Conservation (phyloP, 2,113 vertebrate genomes). For the Indicator maculatus region DNA sequence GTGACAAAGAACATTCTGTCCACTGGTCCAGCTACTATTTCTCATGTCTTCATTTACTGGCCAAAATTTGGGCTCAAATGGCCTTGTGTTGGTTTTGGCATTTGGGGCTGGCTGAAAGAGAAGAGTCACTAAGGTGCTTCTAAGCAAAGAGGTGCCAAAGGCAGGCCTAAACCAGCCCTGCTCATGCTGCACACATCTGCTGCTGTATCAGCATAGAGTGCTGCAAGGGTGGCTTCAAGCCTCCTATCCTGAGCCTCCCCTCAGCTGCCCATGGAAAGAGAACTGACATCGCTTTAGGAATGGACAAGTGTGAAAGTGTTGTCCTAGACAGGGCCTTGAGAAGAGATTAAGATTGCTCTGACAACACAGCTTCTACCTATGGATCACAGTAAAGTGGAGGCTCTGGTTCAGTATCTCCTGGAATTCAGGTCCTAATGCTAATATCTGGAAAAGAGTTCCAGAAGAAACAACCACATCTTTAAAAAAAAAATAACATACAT, state of each 20-base stretch:
- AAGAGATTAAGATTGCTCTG: background rate
- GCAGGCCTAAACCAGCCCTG: background rate
- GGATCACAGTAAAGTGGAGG: background rate
- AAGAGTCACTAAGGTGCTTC: background rate
- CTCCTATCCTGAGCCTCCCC: background rate
- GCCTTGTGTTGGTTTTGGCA: background rate
- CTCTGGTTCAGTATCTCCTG: background rate
- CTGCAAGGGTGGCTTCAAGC: background rate
- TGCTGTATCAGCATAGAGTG: background rate
- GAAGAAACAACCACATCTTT: background rate
- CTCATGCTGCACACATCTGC: background rate
- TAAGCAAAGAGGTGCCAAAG: background rate
- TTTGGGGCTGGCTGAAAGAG: background rate
- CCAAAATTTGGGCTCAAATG: accelerated
- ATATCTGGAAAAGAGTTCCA: background rate
- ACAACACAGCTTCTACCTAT: background rate
- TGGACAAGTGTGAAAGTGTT: background rate
- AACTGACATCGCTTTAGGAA: accelerated
- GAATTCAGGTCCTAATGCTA: background rate
- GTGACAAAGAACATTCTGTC: background rate
- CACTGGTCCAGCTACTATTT: background rate
- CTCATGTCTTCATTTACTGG: background rate
- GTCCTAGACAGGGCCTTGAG: background rate
- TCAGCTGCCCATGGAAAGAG: background rate
- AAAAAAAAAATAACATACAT: background rate